phyloP scores from a whole-genome alignment of 1,140 invertebrate species.

The Drepana arcuata region DNA sequence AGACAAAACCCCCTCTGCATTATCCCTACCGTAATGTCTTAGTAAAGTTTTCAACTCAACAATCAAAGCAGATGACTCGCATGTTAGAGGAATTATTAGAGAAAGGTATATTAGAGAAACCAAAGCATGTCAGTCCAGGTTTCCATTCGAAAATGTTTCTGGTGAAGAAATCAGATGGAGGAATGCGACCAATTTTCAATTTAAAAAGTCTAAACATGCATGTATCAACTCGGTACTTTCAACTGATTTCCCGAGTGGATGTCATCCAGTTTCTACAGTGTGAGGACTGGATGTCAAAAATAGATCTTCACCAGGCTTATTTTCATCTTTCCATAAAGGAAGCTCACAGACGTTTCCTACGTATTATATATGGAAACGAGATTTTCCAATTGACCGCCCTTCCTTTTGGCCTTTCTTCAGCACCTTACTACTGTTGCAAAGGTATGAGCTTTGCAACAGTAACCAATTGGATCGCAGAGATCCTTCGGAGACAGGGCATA shows the following conservation, averaged over 20 bases:
- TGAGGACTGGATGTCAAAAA: conserved; percentile 20
- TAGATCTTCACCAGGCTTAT: conserved; percentile 26
- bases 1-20: too few species aligned
- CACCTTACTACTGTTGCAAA: too few species aligned
- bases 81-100: too few species aligned
- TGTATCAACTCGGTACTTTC: conserved; percentile 9
- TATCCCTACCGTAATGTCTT: too few species aligned
- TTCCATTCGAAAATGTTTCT: conserved; percentile 40
- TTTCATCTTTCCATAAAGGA: conserved; percentile 45
- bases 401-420: conserved; percentile 17
- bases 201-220: conserved; percentile 21
- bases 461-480: conserved; percentile 37
- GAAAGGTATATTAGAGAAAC: too few species aligned
- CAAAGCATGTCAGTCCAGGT: too few species aligned
- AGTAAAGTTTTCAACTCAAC: too few species aligned
- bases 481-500: conserved; percentile 18
- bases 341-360: conserved; percentile 13
- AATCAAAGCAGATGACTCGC: too few species aligned
- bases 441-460: conserved; percentile 14
- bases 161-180: conserved; percentile 15
- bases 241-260: conserved; percentile 13
- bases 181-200: conserved; percentile 28
- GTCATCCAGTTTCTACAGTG: conserved; percentile 13
- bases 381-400: conserved; percentile 17
- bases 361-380: conserved; percentile 11